Percentiles rank a stretch among this genome's conserved stretches.
Evolutionary conservation across 2,888 invertebrate species (phyloP).

Genomic region (Calameuta idolon): DNA sequence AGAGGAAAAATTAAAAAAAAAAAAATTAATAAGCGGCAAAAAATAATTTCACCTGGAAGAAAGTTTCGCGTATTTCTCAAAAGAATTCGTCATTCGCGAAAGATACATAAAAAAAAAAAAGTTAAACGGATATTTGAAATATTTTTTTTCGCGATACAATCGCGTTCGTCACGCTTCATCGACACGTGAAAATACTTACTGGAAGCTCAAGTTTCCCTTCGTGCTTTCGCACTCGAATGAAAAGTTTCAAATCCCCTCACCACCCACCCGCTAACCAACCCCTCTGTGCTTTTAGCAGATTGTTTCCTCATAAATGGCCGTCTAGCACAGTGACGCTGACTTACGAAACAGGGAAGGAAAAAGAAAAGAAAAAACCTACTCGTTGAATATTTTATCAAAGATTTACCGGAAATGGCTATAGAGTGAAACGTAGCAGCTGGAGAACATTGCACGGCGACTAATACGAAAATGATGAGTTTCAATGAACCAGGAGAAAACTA

Average conservation of each 20-base stretch:
- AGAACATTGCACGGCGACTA: background rate
- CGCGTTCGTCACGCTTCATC: background rate
- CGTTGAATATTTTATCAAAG: background rate
- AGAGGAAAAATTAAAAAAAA: background rate
- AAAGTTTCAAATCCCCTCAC: background rate
- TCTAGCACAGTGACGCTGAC: background rate
- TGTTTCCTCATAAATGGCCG: background rate
- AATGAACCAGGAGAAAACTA: background rate
- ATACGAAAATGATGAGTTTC: background rate
- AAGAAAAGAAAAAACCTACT: background rate
- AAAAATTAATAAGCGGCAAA: no score
- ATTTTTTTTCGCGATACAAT: background rate
- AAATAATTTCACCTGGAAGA: background rate
- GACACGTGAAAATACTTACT: background rate
- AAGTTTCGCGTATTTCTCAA: background rate
- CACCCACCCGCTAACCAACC: background rate
- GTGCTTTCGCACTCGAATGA: background rate
- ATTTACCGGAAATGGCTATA: background rate
- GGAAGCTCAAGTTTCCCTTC: background rate
- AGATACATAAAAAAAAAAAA: background rate
- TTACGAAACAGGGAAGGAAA: background rate
- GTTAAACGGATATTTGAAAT: background rate
- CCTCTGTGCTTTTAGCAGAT: background rate
- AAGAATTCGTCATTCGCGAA: background rate
- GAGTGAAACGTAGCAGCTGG: background rate